Evolutionary conservation across 2,888 invertebrate species (phyloP), one percentile per base, ranked within the genome.

Genomic region (Meliscaeva auricollis): DNA sequence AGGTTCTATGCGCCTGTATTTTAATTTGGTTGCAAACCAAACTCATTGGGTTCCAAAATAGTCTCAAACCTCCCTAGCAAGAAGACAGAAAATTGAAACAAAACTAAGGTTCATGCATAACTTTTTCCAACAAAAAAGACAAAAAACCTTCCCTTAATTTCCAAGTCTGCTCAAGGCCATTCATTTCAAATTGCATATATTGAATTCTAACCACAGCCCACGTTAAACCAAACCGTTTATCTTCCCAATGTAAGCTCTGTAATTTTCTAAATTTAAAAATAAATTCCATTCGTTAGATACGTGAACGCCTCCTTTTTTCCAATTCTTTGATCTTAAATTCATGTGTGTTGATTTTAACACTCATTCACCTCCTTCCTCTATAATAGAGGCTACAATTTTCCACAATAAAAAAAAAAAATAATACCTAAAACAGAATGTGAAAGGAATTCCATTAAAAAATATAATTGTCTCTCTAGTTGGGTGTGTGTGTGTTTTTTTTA

Each of bases 291-390:
- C 35, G 22, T 35, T 50, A 35, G 48, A 15, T 30, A 26, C 11
- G 22, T n/a, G 22, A 68, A 85, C 85, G 85, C 85, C 85, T 54
- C 17, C 13, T 9, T 17, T 17, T 46, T 54, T 44, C 2, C n/a
- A 15, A 35, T n/a, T 41, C 85, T 85, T 85, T 85, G 85, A 85
- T 85, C 85, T 73, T 17, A 68, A 81, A 81, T 69, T 85, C 76
- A 85, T 73, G 62, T 85, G 81, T 81, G 85, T 72, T 68, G 69
- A 72, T 81, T 85, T 77, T 85, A 81, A 56, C 85, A 85, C 85
- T 68, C 72, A 64, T 41, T 22, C 30, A 56, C 50, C 64, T 5
- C 50, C 69, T n/a, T 9, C 58, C 44, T 7, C 13, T 8, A 13
- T 11, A 15, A 17, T 9, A 8, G 52, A 50, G 62, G 62, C 15